Evolutionary conservation across 1,140 invertebrate genomes (phyloP).

Genomic region (Euura saliciscinereae): DNA sequence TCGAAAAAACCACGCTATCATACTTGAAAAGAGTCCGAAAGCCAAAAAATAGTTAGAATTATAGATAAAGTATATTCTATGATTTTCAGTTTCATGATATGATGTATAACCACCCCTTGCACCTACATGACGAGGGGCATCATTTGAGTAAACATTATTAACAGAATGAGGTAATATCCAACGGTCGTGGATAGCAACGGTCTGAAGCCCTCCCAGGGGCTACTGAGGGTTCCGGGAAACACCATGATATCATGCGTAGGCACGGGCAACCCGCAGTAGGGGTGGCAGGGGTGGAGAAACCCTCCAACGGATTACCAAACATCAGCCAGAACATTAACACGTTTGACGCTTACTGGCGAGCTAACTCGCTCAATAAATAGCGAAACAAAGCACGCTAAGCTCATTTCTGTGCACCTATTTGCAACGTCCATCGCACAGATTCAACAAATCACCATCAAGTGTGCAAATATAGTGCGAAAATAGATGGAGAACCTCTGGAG

Average conservation of each 20-base stretch:
- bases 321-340: background rate
- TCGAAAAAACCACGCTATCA: too few species aligned
- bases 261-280: background rate
- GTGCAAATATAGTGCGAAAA: background rate
- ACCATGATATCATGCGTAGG: background rate
- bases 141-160: background rate
- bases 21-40: too few species aligned
- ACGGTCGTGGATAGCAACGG: background rate
- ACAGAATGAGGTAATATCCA: background rate
- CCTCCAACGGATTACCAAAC: constrained; percentile 2
- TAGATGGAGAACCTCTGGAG: background rate
- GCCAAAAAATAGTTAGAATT: too few species aligned
- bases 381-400: background rate
- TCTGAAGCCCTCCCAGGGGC: background rate
- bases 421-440: background rate
- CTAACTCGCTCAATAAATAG: background rate
- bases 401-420: background rate
- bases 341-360: background rate
- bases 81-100: too few species aligned
- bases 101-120: too few species aligned
- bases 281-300: background rate
- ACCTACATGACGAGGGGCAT: background rate
- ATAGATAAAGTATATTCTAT: too few species aligned
- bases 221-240: background rate
- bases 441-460: background rate